Conservation (phyloP, 1,140 invertebrate genomes). For the Glossosoma conforme region DNA sequence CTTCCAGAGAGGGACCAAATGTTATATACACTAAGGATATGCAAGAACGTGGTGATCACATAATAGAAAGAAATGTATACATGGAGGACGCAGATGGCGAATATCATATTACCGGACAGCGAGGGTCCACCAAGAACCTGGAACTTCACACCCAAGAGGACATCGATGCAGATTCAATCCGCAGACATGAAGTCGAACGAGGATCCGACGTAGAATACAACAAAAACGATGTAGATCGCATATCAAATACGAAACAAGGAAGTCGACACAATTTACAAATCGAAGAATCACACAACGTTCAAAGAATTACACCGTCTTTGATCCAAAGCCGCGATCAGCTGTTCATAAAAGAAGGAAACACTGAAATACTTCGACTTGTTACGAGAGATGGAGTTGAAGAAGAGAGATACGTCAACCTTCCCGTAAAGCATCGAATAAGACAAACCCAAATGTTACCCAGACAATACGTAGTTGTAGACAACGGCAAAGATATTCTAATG, state of each 20-base stretch:
- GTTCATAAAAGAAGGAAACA: conserved; percentile 76
- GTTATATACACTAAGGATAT: conserved; percentile 54
- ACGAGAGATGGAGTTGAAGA: conserved; percentile 64
- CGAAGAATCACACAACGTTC: conserved; percentile 35
- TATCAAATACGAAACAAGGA: conserved; percentile 37
- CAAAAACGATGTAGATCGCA: conserved; percentile 42
- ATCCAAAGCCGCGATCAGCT: conserved; percentile 58
- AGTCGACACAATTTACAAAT: conserved; percentile 37
- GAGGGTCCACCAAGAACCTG: conserved; percentile 45
- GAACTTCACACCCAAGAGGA: conserved; percentile 43
- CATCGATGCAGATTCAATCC: conserved; percentile 62
- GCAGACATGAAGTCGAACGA: conserved; percentile 67
- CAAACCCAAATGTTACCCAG: conserved; percentile 54
- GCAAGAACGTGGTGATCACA: conserved; percentile 46
- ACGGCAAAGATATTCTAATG: conserved; percentile 76
- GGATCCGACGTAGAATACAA: conserved; percentile 61
- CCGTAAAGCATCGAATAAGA: conserved; percentile 47
- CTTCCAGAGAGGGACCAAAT: conserved; percentile 48
- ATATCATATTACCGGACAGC: conserved; percentile 47
- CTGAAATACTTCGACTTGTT: conserved; percentile 74
- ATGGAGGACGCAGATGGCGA: conserved; percentile 56
- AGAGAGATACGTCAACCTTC: conserved; percentile 57
- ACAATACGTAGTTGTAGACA: conserved; percentile 57
- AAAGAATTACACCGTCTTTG: conserved; percentile 35
- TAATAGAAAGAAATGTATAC: conserved; percentile 55